Base-by-base conservation (phyloP, 2,797 vertebrate species). In the Muscicapa striata region DNA sequence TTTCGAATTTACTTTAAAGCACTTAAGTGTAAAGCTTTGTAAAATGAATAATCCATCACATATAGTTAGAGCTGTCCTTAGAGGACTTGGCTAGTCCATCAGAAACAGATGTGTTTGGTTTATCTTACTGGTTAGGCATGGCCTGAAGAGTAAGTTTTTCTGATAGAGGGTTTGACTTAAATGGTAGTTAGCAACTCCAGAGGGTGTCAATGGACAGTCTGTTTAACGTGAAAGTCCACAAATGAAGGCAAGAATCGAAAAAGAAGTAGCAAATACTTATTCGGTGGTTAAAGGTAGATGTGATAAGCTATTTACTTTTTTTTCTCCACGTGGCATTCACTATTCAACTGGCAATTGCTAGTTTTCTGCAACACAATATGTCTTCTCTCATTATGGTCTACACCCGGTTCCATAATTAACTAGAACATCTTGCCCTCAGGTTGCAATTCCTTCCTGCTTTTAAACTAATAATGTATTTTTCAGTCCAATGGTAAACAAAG, bases 31-130 rank as follows among this genome's bases (percentile, higher is more conserved):
- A 78, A 27, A 75, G 43, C 75, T 75, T 81, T 58, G 30, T 49
- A 83, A 91, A 95, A 94, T 62, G 19, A 96, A 87, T 83, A 84
- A 85, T 84, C 57, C 18, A 32, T 89, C 67, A 48, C 10, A 67
- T 89, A 63, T 46, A 93, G 84, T 78, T 34, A 85, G 30, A 94
- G n/a, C 23, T 57, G 26, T 74, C 34, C 80, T 58, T 70, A 68
- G 48, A 85, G 30, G 58, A 68, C 38, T 5, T 21, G 24, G 11
- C 12, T 72, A 74, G 22, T 45, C 61, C 74, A 55, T 66, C 69
- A 76, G 77, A 82, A 87, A 68, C 52, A 67, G 29, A 30, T 38
- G 30, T 41, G 38, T 64, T 13, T 3, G 45, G 40, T 84, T 90
- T 89, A 46, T 82, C 48, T 70, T 77, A 45, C 40, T 36, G 52